A percentile compares a stretch with the other conserved stretches of the same genome.
Conservation (phyloP, 1,140 invertebrate genomes). For the Popillia japonica region DNA sequence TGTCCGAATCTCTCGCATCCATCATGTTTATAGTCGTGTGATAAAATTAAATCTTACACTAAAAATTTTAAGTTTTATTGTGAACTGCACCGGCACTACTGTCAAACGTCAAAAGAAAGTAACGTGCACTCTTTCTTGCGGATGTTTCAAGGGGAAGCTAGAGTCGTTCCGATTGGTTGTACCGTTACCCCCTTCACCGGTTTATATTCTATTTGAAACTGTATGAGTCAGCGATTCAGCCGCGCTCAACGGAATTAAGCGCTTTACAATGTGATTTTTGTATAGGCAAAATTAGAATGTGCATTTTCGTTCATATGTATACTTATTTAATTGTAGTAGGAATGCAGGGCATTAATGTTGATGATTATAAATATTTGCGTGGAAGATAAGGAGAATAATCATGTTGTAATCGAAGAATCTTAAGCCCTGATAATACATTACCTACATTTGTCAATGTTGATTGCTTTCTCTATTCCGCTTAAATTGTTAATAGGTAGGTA, state of each 20-base stretch:
- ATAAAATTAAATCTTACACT: conserved; percentile 33
- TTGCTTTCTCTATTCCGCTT: too few species aligned
- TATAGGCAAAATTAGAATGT: background rate
- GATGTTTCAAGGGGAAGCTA: conserved; percentile 41
- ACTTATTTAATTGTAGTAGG: too few species aligned
- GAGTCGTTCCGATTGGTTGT: conserved; percentile 37
- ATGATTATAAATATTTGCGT: background rate
- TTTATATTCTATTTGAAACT: conserved; percentile 28
- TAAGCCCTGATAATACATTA: too few species aligned
- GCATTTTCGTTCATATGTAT: too few species aligned
- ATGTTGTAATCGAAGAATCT: too few species aligned
- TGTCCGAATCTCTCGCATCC: conserved; percentile 18
- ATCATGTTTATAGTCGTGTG: background rate
- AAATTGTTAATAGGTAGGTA: too few species aligned
- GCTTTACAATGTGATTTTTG: background rate
- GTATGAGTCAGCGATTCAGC: conserved; percentile 16
- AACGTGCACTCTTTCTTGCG: conserved; percentile 39
- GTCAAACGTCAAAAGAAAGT: conserved; percentile 43
- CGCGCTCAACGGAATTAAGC: conserved; percentile 1
- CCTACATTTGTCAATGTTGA: too few species aligned
- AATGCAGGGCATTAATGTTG: background rate
- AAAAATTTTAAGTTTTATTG: conserved; percentile 36
- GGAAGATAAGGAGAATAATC: background rate
- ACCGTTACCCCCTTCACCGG: conserved; percentile 5
- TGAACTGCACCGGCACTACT: conserved; percentile 41